Base-by-base conservation (phyloP, 2,888 invertebrate species). In the Morpho deidamia region DNA sequence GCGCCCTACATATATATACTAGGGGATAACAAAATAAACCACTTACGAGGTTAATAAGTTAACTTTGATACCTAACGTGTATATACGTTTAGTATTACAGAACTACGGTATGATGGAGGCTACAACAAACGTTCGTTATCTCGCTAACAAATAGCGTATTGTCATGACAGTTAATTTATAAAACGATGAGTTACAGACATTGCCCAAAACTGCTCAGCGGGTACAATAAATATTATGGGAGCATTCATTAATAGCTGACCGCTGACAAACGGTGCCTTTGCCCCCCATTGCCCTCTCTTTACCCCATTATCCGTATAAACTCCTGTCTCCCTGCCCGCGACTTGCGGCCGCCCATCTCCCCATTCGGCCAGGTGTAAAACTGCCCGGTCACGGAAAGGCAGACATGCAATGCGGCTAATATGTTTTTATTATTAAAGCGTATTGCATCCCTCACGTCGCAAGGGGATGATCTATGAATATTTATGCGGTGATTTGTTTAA, bases 391-490 rank as follows among this genome's bases (percentile, higher is more conserved):
- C 88, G 88, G 78, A 86, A 85, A 81, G 74, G 79, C 79, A 78
- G 83, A 84, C 88, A 87, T 87, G 87, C 87, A 77, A 88, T 86
- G 85, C 78, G 78, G 81, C 85, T 87, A 87, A 88, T 88, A 88
- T 83, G 84, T 85, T 87, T 87, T 83, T 83, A 84, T 84, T 87
- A 85, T 86, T 82, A 85, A 83, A 83, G 74, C 74, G 72, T 79
- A 80, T 78, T 78, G 79, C 83, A 81, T 82, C 80, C 78, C 76
- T 73, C 61, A 14, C 57, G 56, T 48, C 67, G 63, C 67, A 63
- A 67, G 75, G 80, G 84, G 79, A 82, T 83, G 75, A 78, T 69
- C 77, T 70, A 83, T 85, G 82, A 82, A 86, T 87, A 84, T 86
- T 80, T 74, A 84, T 83, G 72, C 79, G 78, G 78, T 84, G 86